phyloP scores from a whole-genome alignment of 2,888 invertebrate genomes.

The Atethmia centrago region DNA sequence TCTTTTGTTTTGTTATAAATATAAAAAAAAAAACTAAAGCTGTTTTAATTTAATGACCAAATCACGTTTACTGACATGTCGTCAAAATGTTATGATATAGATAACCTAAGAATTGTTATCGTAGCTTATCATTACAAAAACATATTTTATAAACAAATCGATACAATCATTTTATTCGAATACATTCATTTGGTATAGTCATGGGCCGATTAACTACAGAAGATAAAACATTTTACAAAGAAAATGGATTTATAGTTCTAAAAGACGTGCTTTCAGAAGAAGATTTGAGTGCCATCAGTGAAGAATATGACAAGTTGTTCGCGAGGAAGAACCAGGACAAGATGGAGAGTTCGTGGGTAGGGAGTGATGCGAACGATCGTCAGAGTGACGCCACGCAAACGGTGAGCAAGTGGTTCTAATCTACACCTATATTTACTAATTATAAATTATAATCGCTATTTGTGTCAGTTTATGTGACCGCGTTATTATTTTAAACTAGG shows the following conservation, averaged over 20 bases:
- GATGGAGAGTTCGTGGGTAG: conserved; percentile 90
- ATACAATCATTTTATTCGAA: conserved; percentile 8
- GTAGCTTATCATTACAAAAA: conserved; percentile 34
- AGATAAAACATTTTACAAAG: conserved; percentile 86
- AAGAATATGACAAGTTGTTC: conserved; percentile 89
- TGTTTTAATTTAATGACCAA: conserved; percentile 1
- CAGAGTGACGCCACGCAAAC: conserved; percentile 73
- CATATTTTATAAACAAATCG: conserved; percentile 17
- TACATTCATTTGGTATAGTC: conserved; percentile 1
- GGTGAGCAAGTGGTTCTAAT: conserved; percentile 48
- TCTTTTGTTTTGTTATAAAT: not conserved
- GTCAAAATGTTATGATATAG: conserved; percentile 17
- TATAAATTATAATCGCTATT: too few relatives aligned
- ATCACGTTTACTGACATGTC: conserved; percentile 6
- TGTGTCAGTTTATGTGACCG: too few relatives aligned
- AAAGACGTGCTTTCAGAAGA: conserved; percentile 81
- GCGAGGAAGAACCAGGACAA: conserved; percentile 85
- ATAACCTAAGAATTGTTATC: conserved; percentile 41
- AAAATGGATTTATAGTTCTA: conserved; percentile 90
- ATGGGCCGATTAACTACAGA: conserved; percentile 83
- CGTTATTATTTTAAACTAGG: not conserved
- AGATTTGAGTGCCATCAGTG: conserved; percentile 84
- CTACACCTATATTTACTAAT: not conserved
- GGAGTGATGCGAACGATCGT: conserved; percentile 81
- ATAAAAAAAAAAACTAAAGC: not conserved